Percentiles rank a stretch among this genome's conserved stretches.
phyloP scores from a whole-genome alignment of 2,113 vertebrate species.

The Leptocoma aspasia region DNA sequence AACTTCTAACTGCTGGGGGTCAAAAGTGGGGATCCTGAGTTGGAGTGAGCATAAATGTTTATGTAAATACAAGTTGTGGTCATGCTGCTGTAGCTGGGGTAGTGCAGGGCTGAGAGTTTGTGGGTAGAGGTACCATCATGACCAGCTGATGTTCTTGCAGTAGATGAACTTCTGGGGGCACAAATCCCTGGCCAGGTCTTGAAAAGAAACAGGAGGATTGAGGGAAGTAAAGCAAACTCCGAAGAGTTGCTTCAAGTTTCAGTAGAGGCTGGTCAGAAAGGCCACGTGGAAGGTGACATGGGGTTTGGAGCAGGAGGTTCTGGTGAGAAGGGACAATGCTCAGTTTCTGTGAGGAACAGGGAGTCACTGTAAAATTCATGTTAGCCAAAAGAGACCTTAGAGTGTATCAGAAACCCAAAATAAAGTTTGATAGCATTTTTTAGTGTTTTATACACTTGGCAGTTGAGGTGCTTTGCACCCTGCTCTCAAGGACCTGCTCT shows the following conservation, averaged over 20 bases:
- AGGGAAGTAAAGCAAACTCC: background rate
- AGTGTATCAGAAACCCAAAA: background rate
- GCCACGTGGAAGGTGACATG: accelerated
- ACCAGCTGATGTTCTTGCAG: background rate
- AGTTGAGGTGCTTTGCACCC: background rate
- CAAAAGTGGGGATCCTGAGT: background rate
- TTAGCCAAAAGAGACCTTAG: background rate
- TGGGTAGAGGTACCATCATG: background rate
- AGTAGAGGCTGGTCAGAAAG: background rate
- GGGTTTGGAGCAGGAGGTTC: background rate
- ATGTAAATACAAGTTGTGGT: background rate
- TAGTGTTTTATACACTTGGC: background rate
- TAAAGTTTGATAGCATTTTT: background rate
- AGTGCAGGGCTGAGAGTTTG: background rate
- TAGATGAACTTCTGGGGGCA: no score
- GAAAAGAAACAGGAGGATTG: background rate
- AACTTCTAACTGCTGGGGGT: background rate
- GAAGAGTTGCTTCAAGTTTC: background rate
- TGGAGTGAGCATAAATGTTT: background rate
- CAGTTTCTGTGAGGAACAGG: background rate
- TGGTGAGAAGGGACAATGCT: background rate
- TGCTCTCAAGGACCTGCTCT: background rate
- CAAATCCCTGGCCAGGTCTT: background rate
- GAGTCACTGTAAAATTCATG: background rate
- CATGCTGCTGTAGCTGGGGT: background rate